A percentile compares a stretch with the other conserved stretches of the same genome.
These are phyloP conservation scores for Dorcus hopei DNA, from an alignment of 2,888 invertebrate genomes.

Conservation along the genomic window DNA sequence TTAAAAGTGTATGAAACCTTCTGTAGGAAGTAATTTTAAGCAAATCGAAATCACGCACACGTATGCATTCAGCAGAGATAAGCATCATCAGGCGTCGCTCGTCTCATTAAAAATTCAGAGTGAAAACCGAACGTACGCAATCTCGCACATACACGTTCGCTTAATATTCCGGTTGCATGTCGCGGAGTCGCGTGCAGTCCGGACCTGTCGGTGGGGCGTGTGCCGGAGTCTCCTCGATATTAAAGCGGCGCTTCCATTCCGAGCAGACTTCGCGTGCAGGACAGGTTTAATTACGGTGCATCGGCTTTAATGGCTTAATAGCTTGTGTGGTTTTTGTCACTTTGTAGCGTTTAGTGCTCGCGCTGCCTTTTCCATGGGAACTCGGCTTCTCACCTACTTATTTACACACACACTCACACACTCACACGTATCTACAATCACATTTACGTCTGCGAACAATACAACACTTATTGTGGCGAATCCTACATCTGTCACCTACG, in stretches of 20 bases:
- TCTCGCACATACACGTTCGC: neutral
- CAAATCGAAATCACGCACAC: no score
- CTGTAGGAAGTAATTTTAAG: no score
- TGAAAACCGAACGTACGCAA: neutral
- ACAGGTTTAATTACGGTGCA: constrained; percentile 31
- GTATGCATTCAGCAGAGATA: no score
- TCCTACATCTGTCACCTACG: no score
- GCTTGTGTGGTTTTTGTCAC: constrained; percentile 32
- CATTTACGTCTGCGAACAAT: no score
- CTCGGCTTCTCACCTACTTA: constrained; percentile 11
- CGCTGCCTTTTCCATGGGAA: constrained; percentile 17
- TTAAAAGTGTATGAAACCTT: no score
- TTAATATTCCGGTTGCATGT: constrained; percentile 3
- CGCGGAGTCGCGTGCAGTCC: constrained; percentile 18
- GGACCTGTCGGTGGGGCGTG: constrained; percentile 36
- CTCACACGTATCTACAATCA: no score
- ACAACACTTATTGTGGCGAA: no score
- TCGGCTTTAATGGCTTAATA: constrained; percentile 32
- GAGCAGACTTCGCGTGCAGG: constrained; percentile 32
- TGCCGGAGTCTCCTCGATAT: constrained; percentile 34
- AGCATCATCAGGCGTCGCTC: no score
- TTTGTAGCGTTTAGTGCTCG: constrained; percentile 19
- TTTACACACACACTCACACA: constrained; percentile 1
- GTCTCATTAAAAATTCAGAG: neutral
- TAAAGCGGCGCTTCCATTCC: constrained; percentile 37